phyloP scores from a whole-genome alignment of 2,113 vertebrate genomes.

The Myotis brandtii region DNA sequence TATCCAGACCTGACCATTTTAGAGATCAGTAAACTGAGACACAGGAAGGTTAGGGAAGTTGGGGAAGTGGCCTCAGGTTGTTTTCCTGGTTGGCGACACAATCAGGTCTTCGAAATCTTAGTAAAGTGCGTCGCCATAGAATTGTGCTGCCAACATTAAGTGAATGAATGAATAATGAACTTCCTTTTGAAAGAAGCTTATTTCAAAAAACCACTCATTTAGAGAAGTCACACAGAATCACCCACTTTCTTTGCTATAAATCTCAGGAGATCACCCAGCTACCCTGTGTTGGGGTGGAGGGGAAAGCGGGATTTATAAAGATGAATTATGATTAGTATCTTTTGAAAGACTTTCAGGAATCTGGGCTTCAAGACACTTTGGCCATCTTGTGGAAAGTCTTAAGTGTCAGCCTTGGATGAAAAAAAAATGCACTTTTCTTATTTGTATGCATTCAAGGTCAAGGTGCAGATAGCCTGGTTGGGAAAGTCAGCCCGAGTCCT shows the following conservation, averaged over 20 bases:
- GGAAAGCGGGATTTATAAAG: neutral
- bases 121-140: no score
- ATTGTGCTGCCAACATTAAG: no score
- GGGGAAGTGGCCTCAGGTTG: neutral
- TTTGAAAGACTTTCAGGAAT: conserved; percentile 36
- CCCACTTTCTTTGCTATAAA: neutral
- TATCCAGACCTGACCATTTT: neutral
- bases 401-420: neutral
- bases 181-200: neutral
- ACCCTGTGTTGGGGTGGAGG: no score
- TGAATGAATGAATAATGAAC: neutral
- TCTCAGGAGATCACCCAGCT: no score
- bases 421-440: neutral
- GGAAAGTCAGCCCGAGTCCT: neutral
- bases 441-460: neutral
- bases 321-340: neutral
- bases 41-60: neutral
- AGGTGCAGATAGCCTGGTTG: neutral
- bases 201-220: neutral
- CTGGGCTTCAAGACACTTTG: neutral
- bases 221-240: neutral
- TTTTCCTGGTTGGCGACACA: neutral
- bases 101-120: neutral
- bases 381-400: conserved; percentile 9
- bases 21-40: neutral